These are phyloP conservation scores for Campylomormyrus numenius DNA, from an alignment of 2,113 vertebrate species.

Conservation along the genomic window DNA sequence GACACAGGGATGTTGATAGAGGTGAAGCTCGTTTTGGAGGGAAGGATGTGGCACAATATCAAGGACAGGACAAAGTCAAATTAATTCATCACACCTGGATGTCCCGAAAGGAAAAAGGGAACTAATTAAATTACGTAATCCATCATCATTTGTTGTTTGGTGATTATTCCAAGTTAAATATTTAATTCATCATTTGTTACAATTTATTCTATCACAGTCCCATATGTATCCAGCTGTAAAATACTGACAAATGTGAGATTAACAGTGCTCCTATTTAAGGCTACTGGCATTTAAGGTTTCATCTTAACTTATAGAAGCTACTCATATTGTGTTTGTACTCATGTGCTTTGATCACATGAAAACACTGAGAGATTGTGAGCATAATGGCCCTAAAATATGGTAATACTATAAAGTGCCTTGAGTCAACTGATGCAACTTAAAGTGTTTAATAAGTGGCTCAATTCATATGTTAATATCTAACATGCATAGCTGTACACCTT, in stretches of 20 bases:
- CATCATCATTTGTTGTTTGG: slow-evolving; percentile 8
- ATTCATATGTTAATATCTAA: neutral
- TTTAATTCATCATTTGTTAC: neutral
- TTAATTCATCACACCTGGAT: neutral
- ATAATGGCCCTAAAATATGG: neutral
- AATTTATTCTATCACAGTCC: slow-evolving; percentile 4
- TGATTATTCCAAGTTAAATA: neutral
- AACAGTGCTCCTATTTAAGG: neutral
- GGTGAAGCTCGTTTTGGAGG: neutral
- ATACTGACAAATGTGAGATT: neutral
- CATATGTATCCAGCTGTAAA: slow-evolving; percentile 4
- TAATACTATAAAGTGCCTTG: neutral
- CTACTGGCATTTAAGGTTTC: neutral
- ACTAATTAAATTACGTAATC: slow-evolving; percentile 11
- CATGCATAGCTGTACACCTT: neutral
- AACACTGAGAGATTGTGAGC: neutral
- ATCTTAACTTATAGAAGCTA: neutral
- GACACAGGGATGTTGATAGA: neutral
- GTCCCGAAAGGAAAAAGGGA: neutral
- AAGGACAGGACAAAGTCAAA: neutral
- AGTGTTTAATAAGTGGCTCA: neutral
- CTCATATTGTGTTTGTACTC: neutral
- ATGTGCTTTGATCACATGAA: neutral
- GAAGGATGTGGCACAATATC: neutral
- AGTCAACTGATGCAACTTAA: neutral